Evolutionary conservation across 2,888 invertebrate genomes (phyloP).

Genomic region (Cyclophora albipunctata): DNA sequence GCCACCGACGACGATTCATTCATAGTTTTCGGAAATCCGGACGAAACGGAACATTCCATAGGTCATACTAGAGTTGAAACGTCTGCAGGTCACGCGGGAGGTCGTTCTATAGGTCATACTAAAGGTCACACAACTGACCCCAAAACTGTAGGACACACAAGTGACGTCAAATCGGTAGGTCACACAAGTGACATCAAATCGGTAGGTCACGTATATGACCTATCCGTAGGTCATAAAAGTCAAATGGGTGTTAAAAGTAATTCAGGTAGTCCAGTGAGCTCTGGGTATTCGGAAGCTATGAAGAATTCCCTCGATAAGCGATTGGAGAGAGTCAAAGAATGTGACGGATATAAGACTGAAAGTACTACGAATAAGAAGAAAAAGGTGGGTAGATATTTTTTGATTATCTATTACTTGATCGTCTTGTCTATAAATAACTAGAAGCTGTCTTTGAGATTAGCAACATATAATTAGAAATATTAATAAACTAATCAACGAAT

Average conservation of each 20-base stretch:
- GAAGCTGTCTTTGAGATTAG: no score
- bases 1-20: conserved; percentile 49
- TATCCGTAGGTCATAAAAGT: background rate
- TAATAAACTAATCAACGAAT: no score
- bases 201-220: background rate
- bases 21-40: conserved; percentile 49
- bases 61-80: background rate
- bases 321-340: conserved; percentile 47
- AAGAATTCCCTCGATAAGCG: conserved; percentile 40
- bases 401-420: no score
- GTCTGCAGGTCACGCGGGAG: conserved; percentile 3
- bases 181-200: background rate
- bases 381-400: conserved; percentile 34
- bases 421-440: no score
- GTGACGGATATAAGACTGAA: conserved; percentile 42
- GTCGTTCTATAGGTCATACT: background rate
- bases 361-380: conserved; percentile 38
- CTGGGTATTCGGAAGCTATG: conserved; percentile 26
- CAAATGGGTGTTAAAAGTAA: no score
- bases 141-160: no score
- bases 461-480: no score
- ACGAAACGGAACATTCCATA: conserved; percentile 1
- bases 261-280: background rate
- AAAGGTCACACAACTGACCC: conserved; percentile 3
- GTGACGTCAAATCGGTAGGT: background rate